Percentiles rank a stretch among this genome's conserved stretches.
Conservation (phyloP, 2,113 vertebrate genomes). For the Coptodon rendalli region DNA sequence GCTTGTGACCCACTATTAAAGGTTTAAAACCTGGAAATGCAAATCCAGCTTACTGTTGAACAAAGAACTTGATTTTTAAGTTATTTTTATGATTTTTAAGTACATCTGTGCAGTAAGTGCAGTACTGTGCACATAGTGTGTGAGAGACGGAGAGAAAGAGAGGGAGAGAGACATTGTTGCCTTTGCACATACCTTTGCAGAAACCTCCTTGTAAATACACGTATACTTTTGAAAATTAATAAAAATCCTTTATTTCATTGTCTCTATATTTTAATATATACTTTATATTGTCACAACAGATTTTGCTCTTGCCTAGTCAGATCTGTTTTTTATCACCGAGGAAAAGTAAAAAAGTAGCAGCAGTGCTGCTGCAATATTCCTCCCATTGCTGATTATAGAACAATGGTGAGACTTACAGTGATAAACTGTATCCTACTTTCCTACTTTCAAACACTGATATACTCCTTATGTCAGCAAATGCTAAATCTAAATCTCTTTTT, state of each 20-base stretch:
- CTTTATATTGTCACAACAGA: background rate
- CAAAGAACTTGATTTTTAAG: background rate
- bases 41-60: background rate
- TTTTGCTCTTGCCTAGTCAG: background rate
- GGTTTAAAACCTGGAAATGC: background rate
- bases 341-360: background rate
- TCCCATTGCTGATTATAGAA: background rate
- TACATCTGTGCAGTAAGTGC: background rate
- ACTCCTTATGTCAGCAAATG: background rate
- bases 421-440: background rate
- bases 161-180: background rate
- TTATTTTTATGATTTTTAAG: background rate
- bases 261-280: background rate
- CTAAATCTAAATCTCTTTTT: slow-evolving; percentile 1
- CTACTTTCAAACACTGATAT: background rate
- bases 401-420: background rate
- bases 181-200: background rate
- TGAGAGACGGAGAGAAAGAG: background rate
- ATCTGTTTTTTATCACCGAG: background rate
- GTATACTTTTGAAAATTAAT: background rate
- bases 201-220: background rate
- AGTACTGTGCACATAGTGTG: background rate
- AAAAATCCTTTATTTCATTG: background rate
- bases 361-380: background rate
- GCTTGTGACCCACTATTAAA: background rate